These are phyloP conservation scores for Caenorhabditis remanei DNA, from an alignment of 1,140 invertebrate species.

Conservation along the genomic window DNA sequence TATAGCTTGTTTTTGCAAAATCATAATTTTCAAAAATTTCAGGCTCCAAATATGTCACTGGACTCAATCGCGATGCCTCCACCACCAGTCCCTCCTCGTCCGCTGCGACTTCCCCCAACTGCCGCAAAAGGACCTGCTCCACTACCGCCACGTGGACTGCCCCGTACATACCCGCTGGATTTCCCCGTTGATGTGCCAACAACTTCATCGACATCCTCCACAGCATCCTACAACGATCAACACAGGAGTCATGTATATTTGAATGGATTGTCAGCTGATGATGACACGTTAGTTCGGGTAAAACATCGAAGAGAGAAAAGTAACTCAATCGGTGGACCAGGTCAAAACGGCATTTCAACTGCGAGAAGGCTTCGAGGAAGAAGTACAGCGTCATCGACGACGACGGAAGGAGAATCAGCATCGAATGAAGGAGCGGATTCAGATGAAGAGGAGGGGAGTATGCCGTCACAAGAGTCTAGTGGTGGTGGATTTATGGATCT, in stretches of 20 bases:
- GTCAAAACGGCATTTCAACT: conserved; percentile 69
- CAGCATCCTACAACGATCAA: conserved; percentile 51
- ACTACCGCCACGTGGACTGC: conserved; percentile 13
- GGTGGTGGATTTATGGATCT: conserved; percentile 81
- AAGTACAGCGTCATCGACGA: conserved; percentile 74
- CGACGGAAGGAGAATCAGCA: conserved; percentile 73
- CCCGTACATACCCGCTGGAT: conserved; percentile 50
- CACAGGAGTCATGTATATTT: conserved; percentile 59
- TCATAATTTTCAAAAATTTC: too few relatives aligned
- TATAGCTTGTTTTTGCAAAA: too few relatives aligned
- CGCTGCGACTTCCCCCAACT: conserved; percentile 3
- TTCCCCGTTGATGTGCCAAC: conserved; percentile 61
- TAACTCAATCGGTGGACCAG: conserved; percentile 61
- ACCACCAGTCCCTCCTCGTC: conserved; percentile 58
- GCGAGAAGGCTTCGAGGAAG: conserved; percentile 78
- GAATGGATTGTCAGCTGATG: conserved; percentile 60
- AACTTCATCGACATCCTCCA: conserved; percentile 19
- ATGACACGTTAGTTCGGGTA: conserved; percentile 62
- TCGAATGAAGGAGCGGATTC: conserved; percentile 86
- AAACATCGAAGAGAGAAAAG: conserved; percentile 64
- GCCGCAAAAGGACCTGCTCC: conserved; percentile 58
- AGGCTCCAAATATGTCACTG: conserved; percentile 42
- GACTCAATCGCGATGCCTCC: conserved; percentile 50
- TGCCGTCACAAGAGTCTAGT: conserved; percentile 84
- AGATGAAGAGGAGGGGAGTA: conserved; percentile 87